Conservation (phyloP, 2,113 vertebrate species). For the Xerus inauris region DNA sequence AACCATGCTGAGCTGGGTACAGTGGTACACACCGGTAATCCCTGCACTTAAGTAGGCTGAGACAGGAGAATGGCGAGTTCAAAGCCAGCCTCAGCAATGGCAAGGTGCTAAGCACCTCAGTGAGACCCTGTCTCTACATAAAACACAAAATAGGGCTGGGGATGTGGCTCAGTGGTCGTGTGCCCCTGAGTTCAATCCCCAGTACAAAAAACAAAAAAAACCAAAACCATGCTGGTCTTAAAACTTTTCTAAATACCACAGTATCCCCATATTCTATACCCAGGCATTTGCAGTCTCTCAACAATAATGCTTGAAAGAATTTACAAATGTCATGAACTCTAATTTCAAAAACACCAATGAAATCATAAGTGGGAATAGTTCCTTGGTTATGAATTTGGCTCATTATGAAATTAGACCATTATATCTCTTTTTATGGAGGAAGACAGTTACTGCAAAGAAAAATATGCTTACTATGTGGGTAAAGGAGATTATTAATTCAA, state of each 20-base stretch:
- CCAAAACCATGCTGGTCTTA: neutral
- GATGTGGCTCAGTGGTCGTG: too few relatives aligned
- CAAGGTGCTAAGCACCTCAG: too few relatives aligned
- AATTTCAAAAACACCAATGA: neutral
- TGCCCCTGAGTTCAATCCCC: too few relatives aligned
- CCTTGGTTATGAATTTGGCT: neutral
- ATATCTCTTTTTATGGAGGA: neutral
- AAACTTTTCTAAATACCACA: neutral
- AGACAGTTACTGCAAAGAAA: neutral
- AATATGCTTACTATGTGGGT: neutral
- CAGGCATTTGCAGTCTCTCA: neutral
- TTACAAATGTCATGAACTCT: neutral
- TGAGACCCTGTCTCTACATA: too few relatives aligned
- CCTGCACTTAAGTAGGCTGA: too few relatives aligned
- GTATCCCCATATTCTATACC: neutral
- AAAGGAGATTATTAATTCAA: neutral
- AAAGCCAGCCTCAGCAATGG: too few relatives aligned
- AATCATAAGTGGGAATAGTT: neutral
- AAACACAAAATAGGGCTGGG: too few relatives aligned
- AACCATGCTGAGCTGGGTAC: neutral
- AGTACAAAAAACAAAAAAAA: too few relatives aligned
- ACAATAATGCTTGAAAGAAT: conserved; percentile 38
- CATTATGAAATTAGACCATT: neutral
- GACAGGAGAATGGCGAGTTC: too few relatives aligned
- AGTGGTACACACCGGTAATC: too few relatives aligned